Evolutionary conservation across 2,888 invertebrate genomes (phyloP).

Genomic region (Hirtodrosophila histrioides): DNA sequence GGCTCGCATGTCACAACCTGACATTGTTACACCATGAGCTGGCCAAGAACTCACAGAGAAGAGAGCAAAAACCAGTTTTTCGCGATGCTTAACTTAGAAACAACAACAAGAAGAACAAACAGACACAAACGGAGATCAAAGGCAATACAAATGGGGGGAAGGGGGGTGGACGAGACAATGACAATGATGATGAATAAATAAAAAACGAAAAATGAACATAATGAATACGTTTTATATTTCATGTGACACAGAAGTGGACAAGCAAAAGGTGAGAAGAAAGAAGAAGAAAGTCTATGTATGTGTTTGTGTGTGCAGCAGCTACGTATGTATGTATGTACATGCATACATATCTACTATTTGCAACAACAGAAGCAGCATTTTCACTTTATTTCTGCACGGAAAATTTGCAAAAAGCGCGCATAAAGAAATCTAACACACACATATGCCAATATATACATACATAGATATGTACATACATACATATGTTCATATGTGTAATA

Average conservation of each 20-base stretch:
- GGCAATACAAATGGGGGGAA: slow-evolving; percentile 42
- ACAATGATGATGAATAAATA: slow-evolving; percentile 38
- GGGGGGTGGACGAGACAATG: slow-evolving; percentile 15
- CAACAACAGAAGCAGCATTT: slow-evolving; percentile 50
- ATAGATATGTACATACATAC: too few relatives aligned
- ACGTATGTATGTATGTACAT: slow-evolving; percentile 1
- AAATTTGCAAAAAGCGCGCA: slow-evolving; percentile 52
- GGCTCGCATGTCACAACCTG: too few relatives aligned
- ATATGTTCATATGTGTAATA: too few relatives aligned
- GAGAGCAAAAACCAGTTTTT: slow-evolving; percentile 49
- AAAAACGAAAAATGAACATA: slow-evolving; percentile 36
- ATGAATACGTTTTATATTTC: slow-evolving; percentile 44
- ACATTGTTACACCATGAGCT: slow-evolving; percentile 11
- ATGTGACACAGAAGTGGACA: slow-evolving; percentile 44
- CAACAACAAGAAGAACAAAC: slow-evolving; percentile 35
- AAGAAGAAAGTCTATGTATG: slow-evolving; percentile 28
- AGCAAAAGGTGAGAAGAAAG: slow-evolving; percentile 35
- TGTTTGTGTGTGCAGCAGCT: slow-evolving; percentile 1
- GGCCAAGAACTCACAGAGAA: slow-evolving; percentile 34
- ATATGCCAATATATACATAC: slow-evolving; percentile 4
- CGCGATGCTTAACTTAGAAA: slow-evolving; percentile 55
- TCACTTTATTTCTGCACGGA: slow-evolving; percentile 54
- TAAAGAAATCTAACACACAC: slow-evolving; percentile 40
- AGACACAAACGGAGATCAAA: slow-evolving; percentile 16
- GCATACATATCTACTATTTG: slow-evolving; percentile 20